phyloP scores from a whole-genome alignment of 2,888 invertebrate genomes.

The Harmothoe impar region DNA sequence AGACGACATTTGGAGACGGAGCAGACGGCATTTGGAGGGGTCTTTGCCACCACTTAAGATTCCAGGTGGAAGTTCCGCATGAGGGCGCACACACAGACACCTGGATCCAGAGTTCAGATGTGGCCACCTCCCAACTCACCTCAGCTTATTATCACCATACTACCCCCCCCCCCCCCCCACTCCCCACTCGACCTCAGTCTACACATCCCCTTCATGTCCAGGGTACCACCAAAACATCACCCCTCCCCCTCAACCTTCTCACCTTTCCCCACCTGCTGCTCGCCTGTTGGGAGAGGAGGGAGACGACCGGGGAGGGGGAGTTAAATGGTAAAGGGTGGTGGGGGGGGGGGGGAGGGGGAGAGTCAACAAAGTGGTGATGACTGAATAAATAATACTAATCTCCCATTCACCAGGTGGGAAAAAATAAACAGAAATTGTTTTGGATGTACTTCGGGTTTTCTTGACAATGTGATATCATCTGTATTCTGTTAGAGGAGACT shows the following conservation, averaged over 20 bases:
- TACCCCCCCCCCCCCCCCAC: neutral
- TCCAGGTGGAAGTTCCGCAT: conserved; percentile 44
- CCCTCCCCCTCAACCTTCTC: neutral
- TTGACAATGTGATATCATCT: no score
- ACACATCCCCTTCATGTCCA: conserved; percentile 29
- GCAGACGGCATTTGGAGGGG: conserved; percentile 10
- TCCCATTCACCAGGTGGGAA: neutral
- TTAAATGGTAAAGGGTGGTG: neutral
- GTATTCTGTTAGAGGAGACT: no score
- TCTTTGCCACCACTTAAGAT: conserved; percentile 28
- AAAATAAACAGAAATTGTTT: neutral
- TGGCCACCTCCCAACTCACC: neutral
- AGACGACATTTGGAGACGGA: conserved; percentile 19
- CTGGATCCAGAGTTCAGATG: conserved; percentile 24
- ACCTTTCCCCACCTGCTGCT: neutral
- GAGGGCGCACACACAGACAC: neutral
- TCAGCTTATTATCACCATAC: neutral
- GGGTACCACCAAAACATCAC: neutral
- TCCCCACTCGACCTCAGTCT: neutral
- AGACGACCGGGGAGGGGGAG: neutral
- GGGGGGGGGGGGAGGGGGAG: neutral
- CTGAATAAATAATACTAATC: neutral
- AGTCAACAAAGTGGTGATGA: conserved; percentile 3
- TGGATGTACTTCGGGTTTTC: no score
- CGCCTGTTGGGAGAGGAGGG: neutral